phyloP scores from a whole-genome alignment of 2,113 vertebrate genomes.

The Sapajus apella region DNA sequence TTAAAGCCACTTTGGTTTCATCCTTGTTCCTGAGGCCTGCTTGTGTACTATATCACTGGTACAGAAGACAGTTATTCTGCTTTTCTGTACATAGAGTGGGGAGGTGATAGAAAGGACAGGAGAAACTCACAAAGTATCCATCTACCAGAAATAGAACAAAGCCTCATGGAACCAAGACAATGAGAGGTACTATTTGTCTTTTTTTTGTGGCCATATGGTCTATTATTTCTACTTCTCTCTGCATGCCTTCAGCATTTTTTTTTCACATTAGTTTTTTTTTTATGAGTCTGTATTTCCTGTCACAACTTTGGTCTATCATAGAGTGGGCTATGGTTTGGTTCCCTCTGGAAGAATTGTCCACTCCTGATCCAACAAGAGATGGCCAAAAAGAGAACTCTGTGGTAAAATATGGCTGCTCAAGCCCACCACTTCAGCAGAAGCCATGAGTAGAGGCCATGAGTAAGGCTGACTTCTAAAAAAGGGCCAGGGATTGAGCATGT shows the following conservation, averaged over 20 bases:
- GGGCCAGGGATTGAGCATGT: background rate
- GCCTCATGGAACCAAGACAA: background rate
- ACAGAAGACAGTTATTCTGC: background rate
- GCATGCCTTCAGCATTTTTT: background rate
- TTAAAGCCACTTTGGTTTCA: background rate
- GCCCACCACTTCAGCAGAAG: background rate
- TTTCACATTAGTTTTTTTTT: background rate
- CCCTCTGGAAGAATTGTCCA: background rate
- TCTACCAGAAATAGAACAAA: background rate
- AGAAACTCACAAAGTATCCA: background rate
- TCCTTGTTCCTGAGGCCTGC: background rate
- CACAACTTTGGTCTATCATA: background rate
- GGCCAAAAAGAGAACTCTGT: background rate
- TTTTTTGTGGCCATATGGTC: background rate
- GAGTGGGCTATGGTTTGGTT: background rate
- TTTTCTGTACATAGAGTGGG: background rate
- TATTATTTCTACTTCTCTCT: background rate
- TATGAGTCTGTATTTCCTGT: background rate
- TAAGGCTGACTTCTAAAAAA: background rate
- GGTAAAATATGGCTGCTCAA: background rate
- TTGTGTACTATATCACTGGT: background rate
- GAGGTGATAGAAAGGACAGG: background rate
- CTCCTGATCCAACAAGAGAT: background rate
- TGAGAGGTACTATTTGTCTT: background rate
- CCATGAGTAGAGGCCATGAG: background rate